Evolutionary conservation across 2,113 vertebrate species (phyloP), one percentile per base, ranked within the genome.

Genomic region (Siniperca chuatsi): DNA sequence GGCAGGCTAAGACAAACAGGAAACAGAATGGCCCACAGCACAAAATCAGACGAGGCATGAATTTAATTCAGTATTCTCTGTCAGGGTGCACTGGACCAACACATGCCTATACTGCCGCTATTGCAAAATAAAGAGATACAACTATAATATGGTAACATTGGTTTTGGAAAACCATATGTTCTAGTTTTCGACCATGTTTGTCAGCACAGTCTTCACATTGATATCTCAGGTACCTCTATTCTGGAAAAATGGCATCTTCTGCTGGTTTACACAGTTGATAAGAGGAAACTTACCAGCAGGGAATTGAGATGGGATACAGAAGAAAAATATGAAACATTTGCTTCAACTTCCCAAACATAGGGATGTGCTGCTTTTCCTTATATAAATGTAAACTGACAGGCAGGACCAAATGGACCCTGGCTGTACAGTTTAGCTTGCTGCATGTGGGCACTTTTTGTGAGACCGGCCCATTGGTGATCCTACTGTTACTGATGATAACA

Each of bases 1-100:
- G 55, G 37, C 29, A 80, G 58, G 13, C 72, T 71, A 62, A 57
- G 54, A 78, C 75, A 69, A 85, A 71, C 52, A 67, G 61, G 81
- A 78, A 48, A 55, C 13, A 62, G 15, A 64, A 81, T 3, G 8
- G 4, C 15, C 40, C 15, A 25, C 48, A n/a, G 60, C 25, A 10
- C 72, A 76, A 75, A 60, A 44, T 8, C 54, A 83, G 65, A 76
- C 23, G 9, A 73, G 46, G 55, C 61, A 52, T 35, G 13, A 68
- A 60, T 84, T 67, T 6, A 2, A 62, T 82, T 75, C 52, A 84
- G 62, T n/a, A 29, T 12, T 1, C 35, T 72, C 2, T 60, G 58
- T 74, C 61, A 78, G 3, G 10, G 69, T 25, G 76, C 72, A 50
- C 23, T 78, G 73, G 44, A 74, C 60, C 75, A 79, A 60, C 58